phyloP scores from a whole-genome alignment of 1,140 invertebrate species.

The Drosophila baimaii region DNA sequence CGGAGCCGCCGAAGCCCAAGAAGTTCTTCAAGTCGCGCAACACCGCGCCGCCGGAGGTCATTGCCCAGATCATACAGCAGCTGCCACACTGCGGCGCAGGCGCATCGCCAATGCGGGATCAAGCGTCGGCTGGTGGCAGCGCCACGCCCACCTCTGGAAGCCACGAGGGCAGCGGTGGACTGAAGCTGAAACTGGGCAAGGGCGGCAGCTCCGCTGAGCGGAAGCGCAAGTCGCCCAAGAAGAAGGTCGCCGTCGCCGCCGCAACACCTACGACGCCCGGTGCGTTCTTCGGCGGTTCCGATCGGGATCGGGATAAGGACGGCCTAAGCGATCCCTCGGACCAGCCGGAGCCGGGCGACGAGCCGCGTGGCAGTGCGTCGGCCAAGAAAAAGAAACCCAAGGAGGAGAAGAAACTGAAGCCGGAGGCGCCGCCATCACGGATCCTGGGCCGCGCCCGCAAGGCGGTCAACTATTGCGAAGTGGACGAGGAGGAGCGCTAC shows the following conservation, averaged over 20 bases:
- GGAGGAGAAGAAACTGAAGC: conserved; percentile 82
- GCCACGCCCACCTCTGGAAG: conserved; percentile 6
- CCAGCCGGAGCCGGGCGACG: conserved; percentile 45
- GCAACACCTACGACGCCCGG: conserved; percentile 52
- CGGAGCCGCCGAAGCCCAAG: conserved; percentile 89
- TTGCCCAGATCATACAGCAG: conserved; percentile 86
- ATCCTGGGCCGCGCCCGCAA: conserved; percentile 77
- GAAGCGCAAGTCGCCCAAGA: conserved; percentile 81
- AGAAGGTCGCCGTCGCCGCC: conserved; percentile 38
- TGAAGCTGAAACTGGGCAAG: conserved; percentile 79
- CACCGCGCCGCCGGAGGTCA: conserved; percentile 85
- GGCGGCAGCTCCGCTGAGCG: conserved; percentile 84
- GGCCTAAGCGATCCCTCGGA: conserved; percentile 31
- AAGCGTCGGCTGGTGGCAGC: conserved; percentile 8
- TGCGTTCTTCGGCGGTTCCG: conserved; percentile 47
- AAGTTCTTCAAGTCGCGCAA: conserved; percentile 96
- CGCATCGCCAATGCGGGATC: conserved; percentile 83
- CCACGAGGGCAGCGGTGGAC: conserved; percentile 50
- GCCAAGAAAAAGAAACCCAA: conserved; percentile 68
- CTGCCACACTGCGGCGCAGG: conserved; percentile 84
- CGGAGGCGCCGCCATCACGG: conserved; percentile 83
- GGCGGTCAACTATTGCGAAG: conserved; percentile 82
- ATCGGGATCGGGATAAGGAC: conserved; percentile 40
- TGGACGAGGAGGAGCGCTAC: conserved; percentile 78
- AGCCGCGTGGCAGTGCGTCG: conserved; percentile 44